phyloP scores from a whole-genome alignment of 2,113 vertebrate species.

The Etheostoma cragini region DNA sequence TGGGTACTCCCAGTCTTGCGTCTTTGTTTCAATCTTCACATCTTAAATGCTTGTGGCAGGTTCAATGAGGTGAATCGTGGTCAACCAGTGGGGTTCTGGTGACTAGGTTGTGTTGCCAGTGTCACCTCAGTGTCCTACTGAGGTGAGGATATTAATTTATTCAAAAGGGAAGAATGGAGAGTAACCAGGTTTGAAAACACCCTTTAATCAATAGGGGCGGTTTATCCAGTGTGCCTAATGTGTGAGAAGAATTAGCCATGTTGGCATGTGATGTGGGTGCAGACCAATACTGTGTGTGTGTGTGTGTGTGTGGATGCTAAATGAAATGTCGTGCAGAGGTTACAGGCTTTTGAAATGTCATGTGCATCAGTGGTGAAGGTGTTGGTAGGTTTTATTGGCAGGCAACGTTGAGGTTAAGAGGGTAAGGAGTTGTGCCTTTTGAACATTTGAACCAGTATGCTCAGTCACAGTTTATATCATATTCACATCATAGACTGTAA shows the following conservation, averaged over 20 bases:
- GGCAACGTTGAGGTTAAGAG: conserved; percentile 49
- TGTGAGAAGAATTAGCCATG: conserved; percentile 53
- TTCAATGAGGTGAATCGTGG: conserved; percentile 58
- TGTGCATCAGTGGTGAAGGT: conserved; percentile 52
- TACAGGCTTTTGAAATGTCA: conserved; percentile 51
- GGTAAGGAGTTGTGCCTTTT: conserved; percentile 19
- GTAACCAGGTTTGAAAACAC: conserved; percentile 69
- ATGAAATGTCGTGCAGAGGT: conserved; percentile 60
- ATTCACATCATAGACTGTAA: too few relatives aligned
- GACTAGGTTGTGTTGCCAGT: conserved; percentile 52
- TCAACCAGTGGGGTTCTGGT: conserved; percentile 37
- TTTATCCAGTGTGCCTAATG: conserved; percentile 60
- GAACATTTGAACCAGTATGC: not conserved
- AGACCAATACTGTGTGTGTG: conserved; percentile 52
- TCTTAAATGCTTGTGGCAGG: conserved; percentile 55
- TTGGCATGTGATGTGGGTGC: conserved; percentile 41
- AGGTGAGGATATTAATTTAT: conserved; percentile 72
- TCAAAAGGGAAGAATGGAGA: conserved; percentile 33
- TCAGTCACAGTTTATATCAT: not conserved
- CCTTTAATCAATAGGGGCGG: conserved; percentile 75
- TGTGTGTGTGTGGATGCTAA: conserved; percentile 28
- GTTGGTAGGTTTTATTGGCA: conserved; percentile 66
- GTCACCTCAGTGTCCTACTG: conserved; percentile 65
- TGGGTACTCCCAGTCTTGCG: conserved; percentile 4
- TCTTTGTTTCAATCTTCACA: conserved; percentile 47